Base-by-base conservation (phyloP, 2,113 vertebrate species). In the Puffinus mauretanicus region DNA sequence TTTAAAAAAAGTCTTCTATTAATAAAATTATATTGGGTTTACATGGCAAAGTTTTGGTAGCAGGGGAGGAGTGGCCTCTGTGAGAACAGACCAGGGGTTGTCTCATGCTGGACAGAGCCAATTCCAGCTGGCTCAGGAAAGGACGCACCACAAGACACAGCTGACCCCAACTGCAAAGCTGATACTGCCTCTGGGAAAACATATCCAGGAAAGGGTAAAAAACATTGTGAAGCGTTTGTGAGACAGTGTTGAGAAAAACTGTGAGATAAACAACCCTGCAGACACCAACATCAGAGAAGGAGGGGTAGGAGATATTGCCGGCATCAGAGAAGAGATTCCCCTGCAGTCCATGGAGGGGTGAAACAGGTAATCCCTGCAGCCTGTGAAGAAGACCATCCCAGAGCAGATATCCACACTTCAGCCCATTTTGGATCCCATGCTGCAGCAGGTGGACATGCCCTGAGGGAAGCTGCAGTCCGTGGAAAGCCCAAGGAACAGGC, bases 1-100 rank as follows among this genome's bases (percentile, higher is more conserved):
- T 26, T 9, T 13, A 36, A 12, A 14, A 25, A 4, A 29, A 11
- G 0, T 8, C 7, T 36, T 82, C 19, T 49, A 20, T 38, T 83
- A 69, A 54, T 87, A 79, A n/a, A 32, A 40, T 60, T 36, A 18
- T 73, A 30, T 55, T 66, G 8, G 4, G 7, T 52, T 40, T 70
- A 42, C 29, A 29, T 40, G 27, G 3, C 1, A 10, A 81, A 52
- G 6, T 46, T 86, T 49, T 58, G 19, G 16, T 49, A 78, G 11
- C 11, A 3, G 15, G 2, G 6, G 10, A 20, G 7, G 3, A 1
- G 4, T 60, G 13, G 3, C 21, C 8, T 87, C 32, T 61, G 8
- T 27, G 38, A 67, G 38, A 44, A 24, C 4, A 47, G 24, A 19
- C 10, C 8, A 30, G 13, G 19, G 9, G 2, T 30, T 34, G 11